Base-by-base conservation (phyloP, 1,140 invertebrate genomes). In the Schlechtendalia chinensis region DNA sequence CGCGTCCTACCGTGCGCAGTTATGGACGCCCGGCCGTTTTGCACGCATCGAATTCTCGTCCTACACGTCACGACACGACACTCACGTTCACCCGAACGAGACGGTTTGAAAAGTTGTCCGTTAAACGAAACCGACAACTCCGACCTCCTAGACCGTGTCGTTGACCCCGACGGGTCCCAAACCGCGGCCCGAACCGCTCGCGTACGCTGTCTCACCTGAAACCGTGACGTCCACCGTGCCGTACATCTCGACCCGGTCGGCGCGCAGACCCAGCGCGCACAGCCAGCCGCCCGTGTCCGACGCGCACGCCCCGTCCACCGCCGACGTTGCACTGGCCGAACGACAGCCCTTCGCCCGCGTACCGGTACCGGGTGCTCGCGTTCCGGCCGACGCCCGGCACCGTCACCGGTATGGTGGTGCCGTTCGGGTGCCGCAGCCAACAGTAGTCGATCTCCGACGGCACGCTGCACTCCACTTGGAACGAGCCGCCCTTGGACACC, bases 291-390 rank as follows among this genome's bases (percentile, higher is more conserved):
- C 74, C 5, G 74, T 77, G 39, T 77, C 74, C 6, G n/a, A 77
- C 12, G 17, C 22, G 27, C 22, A 47, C 8, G 74, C 56, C 14
- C 61, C 74, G 14, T 0, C 3, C n/a, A 77, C 24, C 5, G 32
- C 16, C n/a, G n/a, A 77, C 74, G n/a, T 47, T 14, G 14, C 74
- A 77, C 24, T 77, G 74, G 58, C 74, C 74, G 32, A 77, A 77
- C 32, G 56, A 27, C 29, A 77, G 45, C 0, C 74, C 74, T 45
- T 77, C 74, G 22, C 74, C 74, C 22, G 56, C 19, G 32, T 77
- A 77, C n/a, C 74, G 58, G 56, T 77, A 61, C 5, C 74, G n/a
- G n/a, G 22, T 1, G 8, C 5, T 19, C 16, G 11, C 29, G 12
- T 61, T 17, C 19, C 14, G 58, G 22, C 22, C 32, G 74, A 1